Evolutionary conservation across 2,797 vertebrate genomes (phyloP), one percentile per base, ranked within the genome.

Genomic region (Sarcophilus harrisii): DNA sequence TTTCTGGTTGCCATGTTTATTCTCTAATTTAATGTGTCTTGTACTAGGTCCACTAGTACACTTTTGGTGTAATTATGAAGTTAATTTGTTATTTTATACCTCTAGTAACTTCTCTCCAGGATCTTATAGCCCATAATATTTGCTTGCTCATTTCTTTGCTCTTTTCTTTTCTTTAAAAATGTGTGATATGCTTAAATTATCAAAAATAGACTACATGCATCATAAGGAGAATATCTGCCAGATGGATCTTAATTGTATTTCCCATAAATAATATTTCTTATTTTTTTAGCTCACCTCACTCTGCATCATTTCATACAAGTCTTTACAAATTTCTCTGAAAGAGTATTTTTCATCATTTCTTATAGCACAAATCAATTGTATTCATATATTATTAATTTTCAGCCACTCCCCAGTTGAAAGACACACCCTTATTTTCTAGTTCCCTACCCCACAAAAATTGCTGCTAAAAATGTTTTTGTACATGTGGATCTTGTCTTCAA

Each of bases 141-240:
- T 81, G 2, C 18, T 81, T 45, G 8, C 16, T 81, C 21, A 81
- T 81, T 81, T 81, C 18, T 38, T 81, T 45, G 18, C 6, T 38
- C 14, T 81, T 81, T 45, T 18, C 18, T 81, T 45, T 38, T 81
- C 38, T 81, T 45, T 81, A 45, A 38, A 81, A 38, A 27, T 24
- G 21, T 81, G 21, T 81, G 73, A 29, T 55, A 55, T 55, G 54
- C 10, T 55, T 55, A 55, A 55, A 5, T 52, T 52, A 52, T 52
- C 52, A 52, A 52, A 52, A 52, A 52, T 6, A 52, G 60, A 93
- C 90, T 49, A 93, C 93, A 91, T 96, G 97, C 92, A 97, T 96
- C 92, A 96, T 94, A 97, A 98, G 96, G 96, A 97, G 90, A 96
- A 96, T 98, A 98, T 95, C 96, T 98, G 96, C 94, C 97, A 97